phyloP scores from a whole-genome alignment of 2,113 vertebrate species.

The Alosa alosa region DNA sequence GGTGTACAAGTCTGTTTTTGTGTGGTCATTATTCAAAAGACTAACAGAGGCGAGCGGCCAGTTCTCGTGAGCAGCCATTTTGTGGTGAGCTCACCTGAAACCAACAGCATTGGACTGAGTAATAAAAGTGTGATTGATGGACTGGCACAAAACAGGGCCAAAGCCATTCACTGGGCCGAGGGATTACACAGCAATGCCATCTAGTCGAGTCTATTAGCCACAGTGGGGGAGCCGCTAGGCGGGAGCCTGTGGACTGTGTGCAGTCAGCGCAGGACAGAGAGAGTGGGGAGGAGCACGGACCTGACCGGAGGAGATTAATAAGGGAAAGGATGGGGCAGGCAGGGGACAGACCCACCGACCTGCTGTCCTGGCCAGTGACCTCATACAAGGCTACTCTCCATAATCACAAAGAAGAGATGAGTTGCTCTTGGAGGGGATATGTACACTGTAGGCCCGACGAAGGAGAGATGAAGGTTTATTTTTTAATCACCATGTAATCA shows the following conservation, averaged over 20 bases:
- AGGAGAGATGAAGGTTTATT: no score
- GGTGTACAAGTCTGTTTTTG: background rate
- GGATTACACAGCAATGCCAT: background rate
- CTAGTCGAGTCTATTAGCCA: background rate
- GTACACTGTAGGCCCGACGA: no score
- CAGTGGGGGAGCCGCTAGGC: background rate
- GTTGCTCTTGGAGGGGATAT: no score
- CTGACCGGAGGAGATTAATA: background rate
- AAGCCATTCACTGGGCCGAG: background rate
- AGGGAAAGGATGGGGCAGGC: background rate
- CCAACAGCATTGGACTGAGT: background rate
- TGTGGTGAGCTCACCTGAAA: slow-evolving; percentile 2
- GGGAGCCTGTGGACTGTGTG: background rate
- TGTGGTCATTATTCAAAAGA: background rate
- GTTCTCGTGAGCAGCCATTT: background rate
- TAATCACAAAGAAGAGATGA: no score
- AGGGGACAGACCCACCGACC: background rate
- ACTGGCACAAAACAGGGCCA: slow-evolving; percentile 10
- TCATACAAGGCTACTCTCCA: no score
- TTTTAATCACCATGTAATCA: no score
- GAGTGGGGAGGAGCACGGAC: no score
- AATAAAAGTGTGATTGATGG: slow-evolving; percentile 11
- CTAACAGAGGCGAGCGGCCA: background rate
- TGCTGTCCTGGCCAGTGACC: background rate
- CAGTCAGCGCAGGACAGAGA: no score